Evolutionary conservation across 37 sponge, comb jelly and placozoan species (phyloP).

Genomic region (Halisarca cf. caerulea): DNA sequence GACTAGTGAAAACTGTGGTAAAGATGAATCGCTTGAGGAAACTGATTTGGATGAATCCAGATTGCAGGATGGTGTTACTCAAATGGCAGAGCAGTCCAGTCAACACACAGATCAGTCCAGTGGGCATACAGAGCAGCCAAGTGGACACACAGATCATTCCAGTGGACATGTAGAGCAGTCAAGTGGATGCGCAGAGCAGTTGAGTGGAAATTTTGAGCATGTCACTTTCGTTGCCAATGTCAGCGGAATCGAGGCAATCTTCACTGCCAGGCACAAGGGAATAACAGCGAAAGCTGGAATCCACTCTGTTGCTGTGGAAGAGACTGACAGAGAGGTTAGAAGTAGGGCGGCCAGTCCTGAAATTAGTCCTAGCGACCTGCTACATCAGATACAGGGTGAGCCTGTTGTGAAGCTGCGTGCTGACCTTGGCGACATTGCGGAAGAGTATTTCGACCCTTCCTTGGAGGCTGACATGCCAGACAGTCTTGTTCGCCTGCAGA

Average conservation of each 20-base stretch:
- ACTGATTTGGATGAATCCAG: neutral
- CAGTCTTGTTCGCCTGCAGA: conserved; percentile 26
- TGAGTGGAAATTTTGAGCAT: too few relatives aligned
- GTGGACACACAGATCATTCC: too few relatives aligned
- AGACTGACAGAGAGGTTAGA: neutral
- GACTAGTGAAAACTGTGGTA: neutral
- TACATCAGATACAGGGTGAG: neutral
- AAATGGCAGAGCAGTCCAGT: too few relatives aligned
- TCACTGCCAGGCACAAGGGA: conserved; percentile 3
- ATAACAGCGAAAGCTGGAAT: conserved; percentile 31
- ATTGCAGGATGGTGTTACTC: too few relatives aligned
- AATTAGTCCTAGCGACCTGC: too few relatives aligned
- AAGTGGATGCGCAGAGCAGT: too few relatives aligned
- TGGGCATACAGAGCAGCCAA: too few relatives aligned
- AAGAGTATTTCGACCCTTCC: conserved; percentile 6
- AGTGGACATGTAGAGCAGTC: too few relatives aligned
- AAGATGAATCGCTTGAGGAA: neutral
- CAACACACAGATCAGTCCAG: too few relatives aligned
- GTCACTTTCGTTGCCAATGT: neutral
- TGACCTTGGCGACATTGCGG: conserved; percentile 46
- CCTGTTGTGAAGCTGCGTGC: conserved; percentile 52
- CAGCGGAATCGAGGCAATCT: conserved; percentile 2
- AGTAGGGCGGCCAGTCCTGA: neutral
- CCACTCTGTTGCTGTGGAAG: conserved; percentile 19
- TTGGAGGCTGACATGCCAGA: neutral